Conservation (phyloP, 2,113 vertebrate species). For the Euleptes europaea region DNA sequence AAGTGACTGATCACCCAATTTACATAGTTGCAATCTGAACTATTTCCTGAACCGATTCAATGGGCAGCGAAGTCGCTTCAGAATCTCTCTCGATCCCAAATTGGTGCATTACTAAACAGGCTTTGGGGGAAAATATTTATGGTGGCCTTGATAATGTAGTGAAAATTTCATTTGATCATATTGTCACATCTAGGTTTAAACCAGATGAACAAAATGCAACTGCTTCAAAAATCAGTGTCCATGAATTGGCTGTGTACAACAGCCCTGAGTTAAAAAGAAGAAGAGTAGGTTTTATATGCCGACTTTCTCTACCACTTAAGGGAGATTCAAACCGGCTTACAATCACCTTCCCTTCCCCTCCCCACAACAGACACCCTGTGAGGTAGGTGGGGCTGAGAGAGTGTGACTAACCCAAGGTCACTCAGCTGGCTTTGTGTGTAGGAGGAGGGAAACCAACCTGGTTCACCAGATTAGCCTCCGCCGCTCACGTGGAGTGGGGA, state of each 20-base stretch:
- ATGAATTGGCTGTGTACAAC: no score
- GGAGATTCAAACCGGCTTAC: no score
- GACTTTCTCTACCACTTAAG: no score
- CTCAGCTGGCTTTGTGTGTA: no score
- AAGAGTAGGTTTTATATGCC: no score
- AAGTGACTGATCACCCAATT: background rate
- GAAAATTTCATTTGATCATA: background rate
- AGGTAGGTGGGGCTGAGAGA: no score
- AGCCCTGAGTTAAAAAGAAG: background rate
- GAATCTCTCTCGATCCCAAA: background rate
- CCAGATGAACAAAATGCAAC: background rate
- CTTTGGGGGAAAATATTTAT: background rate
- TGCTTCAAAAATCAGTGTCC: background rate
- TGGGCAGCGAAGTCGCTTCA: background rate
- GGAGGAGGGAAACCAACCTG: no score
- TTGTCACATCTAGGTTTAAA: background rate
- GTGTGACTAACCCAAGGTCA: no score
- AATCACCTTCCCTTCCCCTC: no score
- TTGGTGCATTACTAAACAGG: background rate
- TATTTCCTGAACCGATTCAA: background rate
- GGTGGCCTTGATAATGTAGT: background rate
- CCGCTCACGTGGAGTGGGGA: no score
- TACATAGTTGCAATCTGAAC: background rate
- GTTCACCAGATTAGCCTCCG: no score
- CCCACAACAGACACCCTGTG: no score